phyloP scores from a whole-genome alignment of 2,888 invertebrate species.

The Ormyrus thymus region DNA sequence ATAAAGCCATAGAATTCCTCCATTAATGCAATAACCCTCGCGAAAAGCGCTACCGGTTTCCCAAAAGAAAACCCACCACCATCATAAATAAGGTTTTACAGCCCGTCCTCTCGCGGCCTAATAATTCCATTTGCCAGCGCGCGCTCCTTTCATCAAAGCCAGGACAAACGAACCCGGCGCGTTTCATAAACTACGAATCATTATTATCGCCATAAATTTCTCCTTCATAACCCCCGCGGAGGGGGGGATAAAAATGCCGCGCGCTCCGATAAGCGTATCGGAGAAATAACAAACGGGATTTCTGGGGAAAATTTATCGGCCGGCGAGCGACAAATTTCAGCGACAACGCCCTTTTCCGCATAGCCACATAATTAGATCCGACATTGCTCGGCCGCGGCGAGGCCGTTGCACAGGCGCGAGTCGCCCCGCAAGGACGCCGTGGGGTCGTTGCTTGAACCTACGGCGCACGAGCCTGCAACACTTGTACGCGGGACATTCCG shows the following conservation, averaged over 20 bases:
- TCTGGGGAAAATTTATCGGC: slow-evolving; percentile 39
- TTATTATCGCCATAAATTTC: slow-evolving; percentile 2
- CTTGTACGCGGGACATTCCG: neutral
- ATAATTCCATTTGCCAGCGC: no score
- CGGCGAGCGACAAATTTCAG: slow-evolving; percentile 31
- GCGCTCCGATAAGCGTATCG: neutral
- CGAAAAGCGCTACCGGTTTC: no score
- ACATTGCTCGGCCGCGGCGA: slow-evolving; percentile 35
- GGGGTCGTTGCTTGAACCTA: slow-evolving; percentile 47
- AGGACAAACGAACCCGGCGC: no score
- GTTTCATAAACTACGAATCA: neutral
- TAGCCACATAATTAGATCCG: slow-evolving; percentile 48
- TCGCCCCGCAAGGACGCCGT: slow-evolving; percentile 21
- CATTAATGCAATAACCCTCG: no score
- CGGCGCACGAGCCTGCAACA: no score
- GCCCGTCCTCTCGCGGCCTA: no score
- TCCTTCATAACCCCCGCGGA: neutral
- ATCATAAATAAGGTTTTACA: no score
- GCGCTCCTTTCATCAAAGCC: no score
- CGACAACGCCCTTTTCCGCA: slow-evolving; percentile 54
- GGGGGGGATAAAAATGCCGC: no score
- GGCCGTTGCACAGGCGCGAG: slow-evolving; percentile 20
- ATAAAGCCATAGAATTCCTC: no score
- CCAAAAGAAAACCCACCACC: no score
- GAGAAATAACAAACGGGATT: slow-evolving; percentile 27